Conservation (phyloP, 2,113 vertebrate genomes). For the Deroptyus accipitrinus region DNA sequence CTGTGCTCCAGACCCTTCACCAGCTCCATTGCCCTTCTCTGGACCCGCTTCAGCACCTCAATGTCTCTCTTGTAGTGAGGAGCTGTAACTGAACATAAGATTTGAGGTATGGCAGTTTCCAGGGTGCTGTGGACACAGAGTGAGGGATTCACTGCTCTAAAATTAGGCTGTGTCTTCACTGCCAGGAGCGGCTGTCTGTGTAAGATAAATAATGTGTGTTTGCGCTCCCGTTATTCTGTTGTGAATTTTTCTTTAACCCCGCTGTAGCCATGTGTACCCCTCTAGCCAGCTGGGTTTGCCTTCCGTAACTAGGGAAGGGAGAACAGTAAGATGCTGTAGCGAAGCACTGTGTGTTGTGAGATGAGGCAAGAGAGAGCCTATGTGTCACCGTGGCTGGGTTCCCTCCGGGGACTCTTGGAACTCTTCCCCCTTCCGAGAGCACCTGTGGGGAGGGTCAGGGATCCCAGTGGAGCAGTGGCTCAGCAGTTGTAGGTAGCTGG, state of each 20-base stretch:
- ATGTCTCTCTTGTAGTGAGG: neutral
- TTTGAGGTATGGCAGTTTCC: neutral
- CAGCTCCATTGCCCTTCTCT: neutral
- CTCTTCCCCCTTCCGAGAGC: neutral
- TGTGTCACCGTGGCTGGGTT: neutral
- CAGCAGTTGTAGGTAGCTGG: neutral
- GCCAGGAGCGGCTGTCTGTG: neutral
- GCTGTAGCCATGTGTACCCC: rapidly evolving
- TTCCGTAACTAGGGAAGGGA: neutral
- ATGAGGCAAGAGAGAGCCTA: neutral
- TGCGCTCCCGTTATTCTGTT: rapidly evolving
- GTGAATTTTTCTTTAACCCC: neutral
- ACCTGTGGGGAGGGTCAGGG: too few species aligned
- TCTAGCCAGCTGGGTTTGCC: neutral
- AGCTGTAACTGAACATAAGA: neutral
- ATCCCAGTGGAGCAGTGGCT: neutral
- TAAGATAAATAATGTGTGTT: neutral
- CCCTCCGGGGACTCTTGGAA: neutral
- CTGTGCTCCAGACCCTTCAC: neutral
- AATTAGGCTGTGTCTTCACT: slow-evolving; percentile 1
- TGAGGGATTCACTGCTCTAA: neutral
- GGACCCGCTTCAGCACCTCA: neutral
- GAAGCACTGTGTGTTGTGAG: rapidly evolving
- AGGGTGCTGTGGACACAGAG: neutral
- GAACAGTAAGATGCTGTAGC: neutral